Evolutionary conservation across 1,140 invertebrate species (phyloP).

Genomic region (Cydia amplana): DNA sequence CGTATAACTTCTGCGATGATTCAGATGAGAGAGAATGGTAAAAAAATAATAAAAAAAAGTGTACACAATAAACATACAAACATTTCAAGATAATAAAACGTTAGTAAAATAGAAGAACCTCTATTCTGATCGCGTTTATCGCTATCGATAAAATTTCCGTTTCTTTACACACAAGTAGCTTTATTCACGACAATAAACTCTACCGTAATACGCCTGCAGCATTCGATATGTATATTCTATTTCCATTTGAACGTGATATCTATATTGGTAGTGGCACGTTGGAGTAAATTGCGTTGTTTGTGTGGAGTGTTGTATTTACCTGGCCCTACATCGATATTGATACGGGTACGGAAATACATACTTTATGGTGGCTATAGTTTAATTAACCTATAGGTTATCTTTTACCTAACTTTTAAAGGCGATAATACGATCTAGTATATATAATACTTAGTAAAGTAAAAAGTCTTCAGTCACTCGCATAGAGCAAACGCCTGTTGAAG

Average conservation of each 20-base stretch:
- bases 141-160: conserved; percentile 2
- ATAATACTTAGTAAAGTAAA: too few relatives aligned
- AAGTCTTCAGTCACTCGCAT: background rate
- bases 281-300: conserved; percentile 5
- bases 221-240: conserved; percentile 2
- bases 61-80: too few relatives aligned
- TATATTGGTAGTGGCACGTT: conserved; percentile 1
- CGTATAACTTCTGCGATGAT: too few relatives aligned
- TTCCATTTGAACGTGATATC: conserved; percentile 13
- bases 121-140: background rate
- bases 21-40: too few relatives aligned
- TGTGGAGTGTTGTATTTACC: background rate
- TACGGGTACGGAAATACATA: too few relatives aligned
- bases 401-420: too few relatives aligned
- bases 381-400: too few relatives aligned
- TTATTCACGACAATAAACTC: background rate
- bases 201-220: conserved; percentile 8
- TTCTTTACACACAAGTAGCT: conserved; percentile 6
- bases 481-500: background rate
- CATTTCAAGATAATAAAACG: background rate
- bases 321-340: background rate
- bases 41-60: too few relatives aligned
- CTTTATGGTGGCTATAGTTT: too few relatives aligned
- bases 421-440: too few relatives aligned
- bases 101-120: background rate